Evolutionary conservation across 2,797 vertebrate genomes (phyloP), one percentile per base, ranked within the genome.

Genomic region (Urocyon cinereoargenteus): DNA sequence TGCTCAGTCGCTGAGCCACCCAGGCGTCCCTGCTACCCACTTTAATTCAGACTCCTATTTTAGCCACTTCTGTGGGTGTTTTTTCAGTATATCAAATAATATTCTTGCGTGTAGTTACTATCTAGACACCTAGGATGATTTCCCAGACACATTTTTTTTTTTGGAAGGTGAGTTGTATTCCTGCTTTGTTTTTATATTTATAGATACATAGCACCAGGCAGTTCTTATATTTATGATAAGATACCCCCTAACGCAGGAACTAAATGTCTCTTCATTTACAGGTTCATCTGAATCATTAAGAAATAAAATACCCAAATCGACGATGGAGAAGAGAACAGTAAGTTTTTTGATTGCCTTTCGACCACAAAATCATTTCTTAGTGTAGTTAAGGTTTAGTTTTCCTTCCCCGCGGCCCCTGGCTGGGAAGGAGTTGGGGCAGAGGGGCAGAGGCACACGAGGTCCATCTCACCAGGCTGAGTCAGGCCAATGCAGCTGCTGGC

Each of bases 401-500:
- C 66, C 72, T 83, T 83, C 34, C 78, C 26, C 3, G 19, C 19
- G 51, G 26, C 34, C 15, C 28, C 79, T 86, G 66, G 31, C 57
- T 75, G 28, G 91, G 34, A 72, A 92, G 51, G 36, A 85, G 36
- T 12, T 49, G 64, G 73, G 51, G 34, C n/a, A 87, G 70, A 91
- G 81, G 83, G 68, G 19, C 79, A 90, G 66, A 93, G 45, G 34
- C 34, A 55, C 86, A 91, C 3, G 21, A 51, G 31, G 79, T 90
- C 81, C 55, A 51, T 95, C 92, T 88, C 95, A 77, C 97, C 95
- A 97, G 91, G 72, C 73, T 75, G 64, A 93, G 86, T 90, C 90
- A 94, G 88, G 92, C 85, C 92, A 90, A 0, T 13, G 68, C 90
- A 97, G 95, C 95, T 97, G 95, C 92, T 92, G 95, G 96, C 94